These are phyloP conservation scores for Galemys pyrenaicus DNA, from an alignment of 2,113 vertebrate genomes.

Conservation along the genomic window DNA sequence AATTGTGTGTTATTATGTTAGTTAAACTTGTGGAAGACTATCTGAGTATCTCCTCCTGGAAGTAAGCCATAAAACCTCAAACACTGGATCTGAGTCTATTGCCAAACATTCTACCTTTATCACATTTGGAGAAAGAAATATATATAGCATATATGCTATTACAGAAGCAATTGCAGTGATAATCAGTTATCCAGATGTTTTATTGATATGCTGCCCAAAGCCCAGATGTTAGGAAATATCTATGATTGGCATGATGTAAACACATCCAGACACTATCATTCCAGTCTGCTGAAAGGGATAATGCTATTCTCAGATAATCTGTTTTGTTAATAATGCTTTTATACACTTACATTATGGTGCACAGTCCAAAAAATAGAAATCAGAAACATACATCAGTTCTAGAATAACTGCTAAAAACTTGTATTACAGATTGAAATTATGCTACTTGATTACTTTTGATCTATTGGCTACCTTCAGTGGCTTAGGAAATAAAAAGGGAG, in stretches of 20 bases:
- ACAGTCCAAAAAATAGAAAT: background rate
- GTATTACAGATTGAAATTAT: background rate
- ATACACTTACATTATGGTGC: background rate
- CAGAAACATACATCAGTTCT: background rate
- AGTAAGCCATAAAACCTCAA: background rate
- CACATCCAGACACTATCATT: background rate
- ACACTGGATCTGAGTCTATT: background rate
- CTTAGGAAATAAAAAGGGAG: background rate
- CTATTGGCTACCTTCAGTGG: background rate
- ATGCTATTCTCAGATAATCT: background rate
- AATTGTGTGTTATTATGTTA: background rate
- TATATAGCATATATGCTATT: background rate
- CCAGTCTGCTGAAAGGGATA: constrained; percentile 16
- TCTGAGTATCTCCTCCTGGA: background rate
- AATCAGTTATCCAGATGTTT: constrained; percentile 53
- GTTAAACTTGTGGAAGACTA: background rate
- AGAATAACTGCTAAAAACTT: background rate
- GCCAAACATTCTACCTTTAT: background rate
- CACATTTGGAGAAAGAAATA: background rate
- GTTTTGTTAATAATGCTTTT: constrained; percentile 31
- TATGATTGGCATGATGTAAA: constrained; percentile 13
- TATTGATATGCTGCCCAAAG: constrained; percentile 26
- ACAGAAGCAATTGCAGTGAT: background rate
- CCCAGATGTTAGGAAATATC: constrained; percentile 52
- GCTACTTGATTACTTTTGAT: background rate